phyloP scores from a whole-genome alignment of 2,888 invertebrate genomes.

The Patella pellucida region DNA sequence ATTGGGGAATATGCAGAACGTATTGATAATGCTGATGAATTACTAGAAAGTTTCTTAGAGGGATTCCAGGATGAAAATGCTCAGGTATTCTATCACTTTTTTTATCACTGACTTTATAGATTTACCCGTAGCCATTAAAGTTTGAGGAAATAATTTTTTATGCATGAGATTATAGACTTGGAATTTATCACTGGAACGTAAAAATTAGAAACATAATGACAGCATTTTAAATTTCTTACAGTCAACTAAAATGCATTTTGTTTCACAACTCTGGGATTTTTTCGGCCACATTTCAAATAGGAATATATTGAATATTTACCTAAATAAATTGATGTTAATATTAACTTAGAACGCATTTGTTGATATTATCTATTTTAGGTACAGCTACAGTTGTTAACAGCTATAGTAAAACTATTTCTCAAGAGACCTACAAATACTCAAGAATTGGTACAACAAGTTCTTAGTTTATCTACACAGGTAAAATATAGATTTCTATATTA shows the following conservation, averaged over 20 bases:
- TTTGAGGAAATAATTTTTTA: no score
- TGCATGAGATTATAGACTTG: no score
- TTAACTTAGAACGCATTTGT: no score
- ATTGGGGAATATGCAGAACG: constrained; percentile 98
- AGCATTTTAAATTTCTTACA: no score
- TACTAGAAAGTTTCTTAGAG: constrained; percentile 97
- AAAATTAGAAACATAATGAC: no score
- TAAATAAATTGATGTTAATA: background rate
- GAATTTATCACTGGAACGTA: no score
- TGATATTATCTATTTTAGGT: constrained; percentile 61
- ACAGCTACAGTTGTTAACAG: constrained; percentile 95
- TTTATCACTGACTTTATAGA: background rate
- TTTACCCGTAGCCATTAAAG: background rate
- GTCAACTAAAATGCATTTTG: no score
- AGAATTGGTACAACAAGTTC: constrained; percentile 93
- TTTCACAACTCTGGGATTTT: background rate
- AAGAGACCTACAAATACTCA: constrained; percentile 99
- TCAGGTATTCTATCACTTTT: constrained; percentile 74
- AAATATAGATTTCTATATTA: background rate
- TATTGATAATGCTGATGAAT: constrained; percentile 98
- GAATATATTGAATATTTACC: background rate
- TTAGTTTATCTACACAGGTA: constrained; percentile 73
- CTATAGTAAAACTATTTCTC: constrained; percentile 97
- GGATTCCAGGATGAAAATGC: constrained; percentile 97
- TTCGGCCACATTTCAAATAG: background rate